Percentiles rank a stretch among this genome's conserved stretches.
phyloP scores from a whole-genome alignment of 2,888 invertebrate species.

The Patella pellucida region DNA sequence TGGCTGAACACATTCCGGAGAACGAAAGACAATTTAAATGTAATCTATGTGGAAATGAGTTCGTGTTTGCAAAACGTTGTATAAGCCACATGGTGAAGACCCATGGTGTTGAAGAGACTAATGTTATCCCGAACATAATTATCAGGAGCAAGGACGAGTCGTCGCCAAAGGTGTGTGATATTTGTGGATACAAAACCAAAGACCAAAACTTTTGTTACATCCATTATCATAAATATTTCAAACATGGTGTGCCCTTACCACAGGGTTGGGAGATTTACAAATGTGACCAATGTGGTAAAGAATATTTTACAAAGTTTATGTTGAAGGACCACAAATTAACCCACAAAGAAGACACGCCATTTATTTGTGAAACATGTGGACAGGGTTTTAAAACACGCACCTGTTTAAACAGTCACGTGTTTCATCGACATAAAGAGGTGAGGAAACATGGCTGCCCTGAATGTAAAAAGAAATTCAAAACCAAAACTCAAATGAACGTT shows the following conservation, averaged over 20 bases:
- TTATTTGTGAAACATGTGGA: slow-evolving; percentile 60
- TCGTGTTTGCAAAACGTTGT: slow-evolving; percentile 52
- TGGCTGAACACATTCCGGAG: slow-evolving; percentile 33
- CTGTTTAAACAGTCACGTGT: slow-evolving; percentile 58
- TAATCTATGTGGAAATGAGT: slow-evolving; percentile 51
- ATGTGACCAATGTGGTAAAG: slow-evolving; percentile 62
- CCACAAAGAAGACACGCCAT: slow-evolving; percentile 55
- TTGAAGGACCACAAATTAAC: slow-evolving; percentile 55
- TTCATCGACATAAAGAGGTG: slow-evolving; percentile 54
- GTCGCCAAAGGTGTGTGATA: slow-evolving; percentile 50
- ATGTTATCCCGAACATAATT: slow-evolving; percentile 32
- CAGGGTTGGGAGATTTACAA: slow-evolving; percentile 55
- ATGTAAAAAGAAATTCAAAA: slow-evolving; percentile 58
- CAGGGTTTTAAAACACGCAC: slow-evolving; percentile 55
- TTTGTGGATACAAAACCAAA: slow-evolving; percentile 61
- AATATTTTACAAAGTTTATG: slow-evolving; percentile 60
- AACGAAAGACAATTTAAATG: slow-evolving; percentile 44
- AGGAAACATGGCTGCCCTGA: slow-evolving; percentile 51
- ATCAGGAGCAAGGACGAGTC: slow-evolving; percentile 24
- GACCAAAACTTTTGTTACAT: slow-evolving; percentile 56
- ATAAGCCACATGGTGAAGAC: slow-evolving; percentile 52
- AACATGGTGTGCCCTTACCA: slow-evolving; percentile 58
- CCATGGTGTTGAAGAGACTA: slow-evolving; percentile 46
- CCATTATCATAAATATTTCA: slow-evolving; percentile 62
- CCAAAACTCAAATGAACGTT: slow-evolving; percentile 55